phyloP scores from a whole-genome alignment of 2,888 invertebrate genomes.

The Masnerella sp. region DNA sequence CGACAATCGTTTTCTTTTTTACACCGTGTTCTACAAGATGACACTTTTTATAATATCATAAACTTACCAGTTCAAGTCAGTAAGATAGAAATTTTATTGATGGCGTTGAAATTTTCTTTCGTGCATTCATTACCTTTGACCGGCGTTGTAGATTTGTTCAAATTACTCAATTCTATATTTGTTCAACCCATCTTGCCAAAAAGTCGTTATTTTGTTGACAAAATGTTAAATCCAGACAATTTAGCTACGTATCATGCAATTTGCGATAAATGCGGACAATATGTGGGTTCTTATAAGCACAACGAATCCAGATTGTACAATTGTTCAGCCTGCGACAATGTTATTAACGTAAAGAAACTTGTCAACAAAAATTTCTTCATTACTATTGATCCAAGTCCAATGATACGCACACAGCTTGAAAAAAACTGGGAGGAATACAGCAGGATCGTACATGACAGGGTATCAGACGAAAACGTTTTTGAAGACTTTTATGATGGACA shows the following conservation, averaged over 20 bases:
- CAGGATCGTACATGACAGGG: conserved; percentile 1
- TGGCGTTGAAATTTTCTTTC: conserved; percentile 10
- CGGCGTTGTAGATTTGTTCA: conserved; percentile 21
- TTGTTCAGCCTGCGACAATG: conserved; percentile 7
- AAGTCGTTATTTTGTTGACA: conserved; percentile 44
- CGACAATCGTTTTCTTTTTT: conserved; percentile 14
- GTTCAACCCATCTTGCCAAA: conserved; percentile 20
- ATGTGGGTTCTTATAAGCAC: conserved; percentile 13
- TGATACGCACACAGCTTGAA: conserved; percentile 16
- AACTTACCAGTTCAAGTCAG: neutral
- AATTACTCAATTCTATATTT: conserved; percentile 13
- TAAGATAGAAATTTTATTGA: conserved; percentile 8
- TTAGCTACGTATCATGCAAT: conserved; percentile 41
- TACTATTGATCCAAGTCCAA: conserved; percentile 9
- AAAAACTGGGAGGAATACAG: conserved; percentile 12
- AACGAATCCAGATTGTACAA: conserved; percentile 4
- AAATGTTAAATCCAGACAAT: conserved; percentile 38
- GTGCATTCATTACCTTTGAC: conserved; percentile 14
- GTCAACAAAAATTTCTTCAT: conserved; percentile 29
- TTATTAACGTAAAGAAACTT: conserved; percentile 9
- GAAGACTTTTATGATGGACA: conserved; percentile 45
- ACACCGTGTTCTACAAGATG: conserved; percentile 2
- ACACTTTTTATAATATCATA: neutral
- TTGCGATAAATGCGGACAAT: conserved; percentile 35
- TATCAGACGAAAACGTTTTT: neutral